Conservation (phyloP, 2,113 vertebrate species). For the Sprattus sprattus region DNA sequence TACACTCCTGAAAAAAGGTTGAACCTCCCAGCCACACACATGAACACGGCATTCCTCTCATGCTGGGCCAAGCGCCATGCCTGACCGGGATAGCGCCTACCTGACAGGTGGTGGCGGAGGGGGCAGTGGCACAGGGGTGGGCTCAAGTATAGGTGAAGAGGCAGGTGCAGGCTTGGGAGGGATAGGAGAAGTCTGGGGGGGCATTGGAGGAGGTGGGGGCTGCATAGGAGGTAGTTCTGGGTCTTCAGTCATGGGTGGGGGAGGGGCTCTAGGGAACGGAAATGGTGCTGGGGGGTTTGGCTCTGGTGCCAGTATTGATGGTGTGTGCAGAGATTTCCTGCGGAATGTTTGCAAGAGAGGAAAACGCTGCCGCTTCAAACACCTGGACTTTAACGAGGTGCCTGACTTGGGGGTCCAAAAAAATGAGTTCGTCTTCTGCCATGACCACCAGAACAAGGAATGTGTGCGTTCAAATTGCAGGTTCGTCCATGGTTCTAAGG, state of each 20-base stretch:
- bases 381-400: conserved; percentile 91
- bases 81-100: conserved; percentile 86
- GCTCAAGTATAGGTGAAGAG: conserved; percentile 64
- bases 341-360: conserved; percentile 95
- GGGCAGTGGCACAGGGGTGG: conserved; percentile 43
- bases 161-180: conserved; percentile 63
- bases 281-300: conserved; percentile 64
- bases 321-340: conserved; percentile 92
- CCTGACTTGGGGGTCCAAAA: conserved; percentile 92
- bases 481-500: conserved; percentile 94
- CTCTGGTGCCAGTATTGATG: conserved; percentile 69
- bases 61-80: conserved; percentile 79
- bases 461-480: conserved; percentile 91
- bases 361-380: conserved; percentile 92
- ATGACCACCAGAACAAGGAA: conserved; percentile 96
- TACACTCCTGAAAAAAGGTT: neutral
- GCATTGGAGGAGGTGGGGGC: conserved; percentile 59
- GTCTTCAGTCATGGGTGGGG: conserved; percentile 68
- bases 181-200: conserved; percentile 61
- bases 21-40: conserved; percentile 54
- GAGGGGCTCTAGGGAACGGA: conserved; percentile 71
- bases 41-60: conserved; percentile 65
- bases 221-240: conserved; percentile 47
- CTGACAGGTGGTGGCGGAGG: conserved; percentile 71
- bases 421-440: conserved; percentile 97